Percentiles rank a stretch among this genome's conserved stretches.
phyloP scores from a whole-genome alignment of 2,797 vertebrate genomes.

The Salmo trutta region DNA sequence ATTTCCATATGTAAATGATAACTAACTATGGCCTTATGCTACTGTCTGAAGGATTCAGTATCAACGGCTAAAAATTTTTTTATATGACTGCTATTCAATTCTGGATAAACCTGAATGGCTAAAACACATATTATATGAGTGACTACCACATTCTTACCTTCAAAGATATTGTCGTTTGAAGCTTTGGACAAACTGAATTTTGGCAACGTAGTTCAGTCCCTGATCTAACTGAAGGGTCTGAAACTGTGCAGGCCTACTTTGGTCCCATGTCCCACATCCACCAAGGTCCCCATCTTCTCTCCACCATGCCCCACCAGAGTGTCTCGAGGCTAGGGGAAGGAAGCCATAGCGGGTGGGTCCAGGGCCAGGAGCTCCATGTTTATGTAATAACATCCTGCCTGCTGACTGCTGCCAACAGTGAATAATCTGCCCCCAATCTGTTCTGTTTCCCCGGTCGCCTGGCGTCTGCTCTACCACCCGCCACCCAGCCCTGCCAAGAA shows the following conservation, averaged over 20 bases:
- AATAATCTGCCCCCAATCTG: slow-evolving; percentile 69
- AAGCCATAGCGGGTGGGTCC: slow-evolving; percentile 12
- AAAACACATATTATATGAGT: too few relatives aligned
- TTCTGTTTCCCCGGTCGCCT: slow-evolving; percentile 60
- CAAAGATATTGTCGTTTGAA: too few relatives aligned
- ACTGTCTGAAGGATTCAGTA: too few relatives aligned
- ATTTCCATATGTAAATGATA: slow-evolving; percentile 16
- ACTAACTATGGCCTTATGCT: too few relatives aligned
- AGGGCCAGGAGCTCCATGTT: slow-evolving; percentile 53
- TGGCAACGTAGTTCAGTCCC: too few relatives aligned
- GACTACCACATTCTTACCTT: too few relatives aligned
- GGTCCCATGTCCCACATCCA: background rate
- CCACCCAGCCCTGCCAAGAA: slow-evolving; percentile 44
- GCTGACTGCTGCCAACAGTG: slow-evolving; percentile 59
- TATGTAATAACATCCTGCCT: slow-evolving; percentile 71
- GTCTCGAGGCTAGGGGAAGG: slow-evolving; percentile 40
- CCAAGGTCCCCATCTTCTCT: slow-evolving; percentile 12
- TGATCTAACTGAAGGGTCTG: background rate
- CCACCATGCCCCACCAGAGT: slow-evolving; percentile 10
- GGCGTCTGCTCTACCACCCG: slow-evolving; percentile 50
- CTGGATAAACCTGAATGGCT: too few relatives aligned
- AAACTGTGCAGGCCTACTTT: background rate
- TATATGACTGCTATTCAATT: too few relatives aligned
- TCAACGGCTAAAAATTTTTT: too few relatives aligned
- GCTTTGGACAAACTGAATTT: too few relatives aligned